Evolutionary conservation across 2,888 invertebrate genomes (phyloP), one percentile per base, ranked within the genome.

Genomic region (Hirtodrosophila alboralis): DNA sequence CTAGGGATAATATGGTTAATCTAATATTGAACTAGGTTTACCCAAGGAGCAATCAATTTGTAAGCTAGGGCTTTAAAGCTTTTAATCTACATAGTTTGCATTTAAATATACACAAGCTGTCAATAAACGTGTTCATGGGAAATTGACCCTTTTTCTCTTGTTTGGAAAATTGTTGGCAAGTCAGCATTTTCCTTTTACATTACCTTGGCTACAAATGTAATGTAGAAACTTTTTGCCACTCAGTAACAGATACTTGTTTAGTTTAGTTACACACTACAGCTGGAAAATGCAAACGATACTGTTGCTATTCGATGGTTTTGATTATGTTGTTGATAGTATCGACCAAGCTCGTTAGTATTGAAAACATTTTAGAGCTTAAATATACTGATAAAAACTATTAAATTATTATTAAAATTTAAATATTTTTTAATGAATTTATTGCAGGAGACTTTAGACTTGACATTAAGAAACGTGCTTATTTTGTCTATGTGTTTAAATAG

Each of bases 131-230:
- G 2, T 16, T 10, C 9, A 16, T 18, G 45, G 43, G 18, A 26
- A 28, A 41, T 18, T 69, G 59, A 59, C 70, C 70, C 69, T 68
- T 56, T 68, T n/a, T 56, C 34, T 37, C 48, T 49, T 61, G 47
- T 54, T 51, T 44, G 61, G 56, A 23, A 63, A 48, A 41, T 49
- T 60, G 67, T 30, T 47, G 61, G 18, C 66, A 37, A 51, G 61
- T 67, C 68, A 67, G 68, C 68, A 67, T 61, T 66, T 66, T 61
- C 41, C 54, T 37, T 36, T 8, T 3, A 34, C 59, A 47, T 66
- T 57, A 33, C 58, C 60, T 60, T 60, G 58, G 59, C 14, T 43
- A 44, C 54, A 27, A 14, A 54, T 54, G 2, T 27, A 51, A 14
- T 56, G 54, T 49, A 14, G 14, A 21, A 30, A 53, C 36, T 30